These are phyloP conservation scores for Argynnis bischoffii DNA, from an alignment of 2,888 invertebrate genomes.

Conservation along the genomic window DNA sequence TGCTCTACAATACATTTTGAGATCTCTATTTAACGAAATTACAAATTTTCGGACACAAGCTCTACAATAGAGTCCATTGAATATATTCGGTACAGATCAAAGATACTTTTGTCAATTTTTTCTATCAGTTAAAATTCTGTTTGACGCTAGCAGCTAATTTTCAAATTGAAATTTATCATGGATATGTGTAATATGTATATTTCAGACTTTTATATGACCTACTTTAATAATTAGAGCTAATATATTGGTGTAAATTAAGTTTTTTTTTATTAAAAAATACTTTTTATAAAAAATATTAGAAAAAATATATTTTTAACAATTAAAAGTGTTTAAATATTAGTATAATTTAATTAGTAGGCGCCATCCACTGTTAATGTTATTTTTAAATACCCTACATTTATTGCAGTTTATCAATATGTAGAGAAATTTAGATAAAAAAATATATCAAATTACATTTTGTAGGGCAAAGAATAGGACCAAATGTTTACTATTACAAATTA, in stretches of 20 bases:
- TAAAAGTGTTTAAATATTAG: no score
- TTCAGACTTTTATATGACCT: neutral
- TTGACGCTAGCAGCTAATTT: constrained; percentile 27
- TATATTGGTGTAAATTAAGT: no score
- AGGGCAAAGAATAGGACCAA: constrained; percentile 55
- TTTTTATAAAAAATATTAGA: no score
- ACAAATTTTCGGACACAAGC: constrained; percentile 57
- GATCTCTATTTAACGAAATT: constrained; percentile 78
- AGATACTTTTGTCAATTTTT: constrained; percentile 40
- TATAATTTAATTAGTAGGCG: no score
- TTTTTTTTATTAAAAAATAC: no score
- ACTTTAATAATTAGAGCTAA: no score
- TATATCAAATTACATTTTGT: constrained; percentile 34
- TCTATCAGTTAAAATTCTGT: constrained; percentile 27
- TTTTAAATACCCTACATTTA: no score
- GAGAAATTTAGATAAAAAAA: constrained; percentile 5
- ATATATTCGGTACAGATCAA: constrained; percentile 58
- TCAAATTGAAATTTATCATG: neutral
- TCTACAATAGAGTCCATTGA: constrained; percentile 48
- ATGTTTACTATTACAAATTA: constrained; percentile 80
- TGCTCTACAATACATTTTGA: constrained; percentile 64
- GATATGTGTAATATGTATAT: neutral
- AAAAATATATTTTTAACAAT: no score
- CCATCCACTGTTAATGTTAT: no score
- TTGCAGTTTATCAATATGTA: neutral